phyloP scores from a whole-genome alignment of 2,797 vertebrate genomes.

The Okamejei kenojei region DNA sequence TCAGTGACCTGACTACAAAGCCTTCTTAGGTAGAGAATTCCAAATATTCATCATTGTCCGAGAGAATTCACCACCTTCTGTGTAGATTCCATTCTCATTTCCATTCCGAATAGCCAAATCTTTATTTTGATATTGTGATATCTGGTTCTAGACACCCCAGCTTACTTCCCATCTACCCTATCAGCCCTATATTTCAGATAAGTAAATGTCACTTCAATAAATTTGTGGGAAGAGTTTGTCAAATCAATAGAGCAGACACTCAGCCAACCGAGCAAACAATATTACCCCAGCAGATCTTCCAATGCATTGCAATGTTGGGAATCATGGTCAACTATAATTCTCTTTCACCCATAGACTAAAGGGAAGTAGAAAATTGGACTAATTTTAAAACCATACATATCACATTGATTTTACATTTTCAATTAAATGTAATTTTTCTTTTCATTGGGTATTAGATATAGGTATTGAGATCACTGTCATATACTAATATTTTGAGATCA shows the following conservation, averaged over 20 bases:
- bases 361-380: background rate
- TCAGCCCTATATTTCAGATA: background rate
- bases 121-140: no score
- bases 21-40: no score
- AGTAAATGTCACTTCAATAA: background rate
- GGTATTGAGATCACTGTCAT: no score
- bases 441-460: background rate
- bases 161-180: no score
- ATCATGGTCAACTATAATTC: background rate
- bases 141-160: no score
- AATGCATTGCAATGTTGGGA: background rate
- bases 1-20: no score
- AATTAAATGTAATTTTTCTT: background rate
- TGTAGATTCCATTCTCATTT: no score
- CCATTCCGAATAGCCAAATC: no score
- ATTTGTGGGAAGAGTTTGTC: background rate
- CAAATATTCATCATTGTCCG: no score
- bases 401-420: background rate
- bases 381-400: background rate
- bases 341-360: no score
- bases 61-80: no score
- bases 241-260: background rate
- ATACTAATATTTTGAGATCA: no score
- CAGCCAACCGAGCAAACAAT: background rate
- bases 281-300: background rate